Evolutionary conservation across 2,888 invertebrate genomes (phyloP).

Genomic region (Polyommatus iphigenia): DNA sequence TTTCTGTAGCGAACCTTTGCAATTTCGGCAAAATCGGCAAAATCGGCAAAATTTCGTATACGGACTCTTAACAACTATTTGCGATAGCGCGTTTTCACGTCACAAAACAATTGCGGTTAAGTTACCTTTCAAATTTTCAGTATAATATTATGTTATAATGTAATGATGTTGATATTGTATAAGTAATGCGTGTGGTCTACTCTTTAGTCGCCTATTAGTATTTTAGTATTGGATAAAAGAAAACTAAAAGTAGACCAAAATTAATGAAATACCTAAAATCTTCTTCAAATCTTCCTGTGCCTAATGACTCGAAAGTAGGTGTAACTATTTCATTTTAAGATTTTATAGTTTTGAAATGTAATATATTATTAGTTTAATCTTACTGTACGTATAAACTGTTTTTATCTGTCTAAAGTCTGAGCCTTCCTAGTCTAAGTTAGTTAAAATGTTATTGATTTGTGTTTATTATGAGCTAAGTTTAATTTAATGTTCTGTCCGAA

Average conservation of each 20-base stretch:
- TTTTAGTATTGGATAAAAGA: background rate
- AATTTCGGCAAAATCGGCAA: too few species aligned
- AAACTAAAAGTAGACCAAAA: background rate
- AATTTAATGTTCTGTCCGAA: background rate
- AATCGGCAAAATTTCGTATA: too few species aligned
- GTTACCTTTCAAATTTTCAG: background rate
- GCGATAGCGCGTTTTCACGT: background rate
- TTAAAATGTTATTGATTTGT: conserved; percentile 33
- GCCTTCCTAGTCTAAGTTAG: conserved; percentile 37
- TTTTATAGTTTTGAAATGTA: conserved; percentile 8
- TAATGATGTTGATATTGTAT: background rate
- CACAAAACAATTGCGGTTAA: background rate
- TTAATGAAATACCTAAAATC: background rate
- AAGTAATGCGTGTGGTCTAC: background rate
- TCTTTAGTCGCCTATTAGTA: background rate
- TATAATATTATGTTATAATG: background rate
- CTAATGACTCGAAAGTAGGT: conserved; percentile 8
- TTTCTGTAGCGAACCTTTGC: too few species aligned
- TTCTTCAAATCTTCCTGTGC: conserved; percentile 24
- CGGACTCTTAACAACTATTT: background rate
- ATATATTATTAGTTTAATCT: background rate
- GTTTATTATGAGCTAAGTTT: background rate
- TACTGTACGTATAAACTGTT: background rate
- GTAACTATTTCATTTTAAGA: background rate
- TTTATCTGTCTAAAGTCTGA: conserved; percentile 40